Evolutionary conservation across 2,113 vertebrate genomes (phyloP).

Genomic region (Glaucomys volans): DNA sequence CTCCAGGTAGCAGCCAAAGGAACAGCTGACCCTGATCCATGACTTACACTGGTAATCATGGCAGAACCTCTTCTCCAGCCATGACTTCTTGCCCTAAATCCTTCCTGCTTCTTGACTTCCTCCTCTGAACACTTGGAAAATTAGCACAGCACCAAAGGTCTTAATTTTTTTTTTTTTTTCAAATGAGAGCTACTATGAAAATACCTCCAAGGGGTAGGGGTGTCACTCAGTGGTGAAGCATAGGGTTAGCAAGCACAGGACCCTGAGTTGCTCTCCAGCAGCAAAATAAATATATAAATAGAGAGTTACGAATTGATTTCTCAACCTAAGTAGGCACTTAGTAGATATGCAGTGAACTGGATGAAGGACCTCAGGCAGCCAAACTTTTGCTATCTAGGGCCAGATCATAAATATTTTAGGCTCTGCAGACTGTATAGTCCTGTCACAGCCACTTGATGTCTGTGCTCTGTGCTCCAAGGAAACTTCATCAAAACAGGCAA

Average conservation of each 20-base stretch:
- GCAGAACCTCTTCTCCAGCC: background rate
- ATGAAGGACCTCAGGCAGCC: background rate
- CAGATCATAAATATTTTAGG: background rate
- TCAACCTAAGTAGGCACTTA: background rate
- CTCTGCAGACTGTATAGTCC: too few species aligned
- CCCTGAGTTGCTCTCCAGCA: background rate
- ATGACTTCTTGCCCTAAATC: background rate
- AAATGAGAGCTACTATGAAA: background rate
- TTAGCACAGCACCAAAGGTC: background rate
- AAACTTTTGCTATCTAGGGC: background rate
- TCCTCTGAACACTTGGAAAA: background rate
- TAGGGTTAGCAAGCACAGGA: background rate
- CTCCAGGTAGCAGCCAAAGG: background rate
- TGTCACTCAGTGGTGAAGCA: too few species aligned
- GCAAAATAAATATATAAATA: background rate
- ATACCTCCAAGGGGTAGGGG: background rate
- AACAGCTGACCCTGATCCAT: background rate
- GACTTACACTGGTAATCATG: background rate
- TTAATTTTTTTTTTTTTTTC: background rate
- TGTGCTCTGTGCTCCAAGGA: background rate
- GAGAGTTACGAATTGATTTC: background rate
- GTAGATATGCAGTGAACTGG: background rate
- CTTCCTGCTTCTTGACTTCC: background rate
- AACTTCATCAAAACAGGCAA: slow-evolving; percentile 32
- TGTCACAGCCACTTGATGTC: too few species aligned